Conservation (phyloP, 2,888 invertebrate species). For the Acronicta aceris region DNA sequence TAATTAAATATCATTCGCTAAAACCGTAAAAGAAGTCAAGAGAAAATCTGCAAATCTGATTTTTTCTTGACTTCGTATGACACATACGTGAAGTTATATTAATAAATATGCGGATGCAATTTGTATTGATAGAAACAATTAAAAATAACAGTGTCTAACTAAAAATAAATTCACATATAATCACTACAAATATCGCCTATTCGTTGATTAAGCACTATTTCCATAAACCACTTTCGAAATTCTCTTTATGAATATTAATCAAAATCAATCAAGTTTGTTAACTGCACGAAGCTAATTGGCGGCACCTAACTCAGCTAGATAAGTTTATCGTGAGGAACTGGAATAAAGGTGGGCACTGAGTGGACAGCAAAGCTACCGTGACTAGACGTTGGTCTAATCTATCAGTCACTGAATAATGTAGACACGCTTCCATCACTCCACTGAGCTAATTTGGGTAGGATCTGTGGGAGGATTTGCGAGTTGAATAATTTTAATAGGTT, state of each 20-base stretch:
- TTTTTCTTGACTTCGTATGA: no score
- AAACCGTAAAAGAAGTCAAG: no score
- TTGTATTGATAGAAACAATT: no score
- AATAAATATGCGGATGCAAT: no score
- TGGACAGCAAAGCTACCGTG: slow-evolving; percentile 43
- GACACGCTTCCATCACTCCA: slow-evolving; percentile 47
- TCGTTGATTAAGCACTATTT: slow-evolving; percentile 38
- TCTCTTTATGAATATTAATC: slow-evolving; percentile 51
- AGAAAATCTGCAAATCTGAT: no score
- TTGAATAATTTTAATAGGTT: slow-evolving; percentile 1
- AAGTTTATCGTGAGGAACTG: slow-evolving; percentile 40
- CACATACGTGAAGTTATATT: no score
- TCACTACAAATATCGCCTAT: slow-evolving; percentile 14
- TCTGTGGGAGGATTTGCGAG: slow-evolving; percentile 17
- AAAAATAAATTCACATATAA: slow-evolving; percentile 24
- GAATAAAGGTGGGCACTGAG: slow-evolving; percentile 45
- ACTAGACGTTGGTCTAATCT: slow-evolving; percentile 42
- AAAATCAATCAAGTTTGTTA: slow-evolving; percentile 49
- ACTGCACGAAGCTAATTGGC: slow-evolving; percentile 51
- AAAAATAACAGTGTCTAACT: no score
- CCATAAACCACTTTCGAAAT: slow-evolving; percentile 48
- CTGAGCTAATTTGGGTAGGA: slow-evolving; percentile 30
- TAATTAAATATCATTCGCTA: no score
- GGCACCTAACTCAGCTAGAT: slow-evolving; percentile 48
- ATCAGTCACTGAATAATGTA: slow-evolving; percentile 48